phyloP scores from a whole-genome alignment of 2,113 vertebrate species.

The Phoenicopterus ruber region DNA sequence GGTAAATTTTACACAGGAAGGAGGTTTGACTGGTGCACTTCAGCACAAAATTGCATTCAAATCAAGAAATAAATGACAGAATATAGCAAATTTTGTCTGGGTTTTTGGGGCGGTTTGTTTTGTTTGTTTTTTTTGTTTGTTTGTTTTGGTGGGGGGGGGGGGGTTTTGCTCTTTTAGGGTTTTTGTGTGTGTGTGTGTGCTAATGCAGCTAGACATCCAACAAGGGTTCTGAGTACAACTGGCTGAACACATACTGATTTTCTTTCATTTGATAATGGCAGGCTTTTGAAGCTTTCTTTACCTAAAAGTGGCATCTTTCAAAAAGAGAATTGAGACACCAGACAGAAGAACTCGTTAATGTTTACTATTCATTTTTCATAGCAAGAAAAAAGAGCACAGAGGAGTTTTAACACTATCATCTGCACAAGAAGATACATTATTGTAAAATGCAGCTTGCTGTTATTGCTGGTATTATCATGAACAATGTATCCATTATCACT shows the following conservation, averaged over 20 bases:
- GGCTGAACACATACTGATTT: neutral
- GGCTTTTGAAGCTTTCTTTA: slow-evolving; percentile 1
- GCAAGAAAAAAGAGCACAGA: neutral
- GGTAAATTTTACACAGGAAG: neutral
- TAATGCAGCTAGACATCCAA: neutral
- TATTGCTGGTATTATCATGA: slow-evolving; percentile 8
- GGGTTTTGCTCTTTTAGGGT: neutral
- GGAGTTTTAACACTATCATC: neutral
- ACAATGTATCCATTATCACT: slow-evolving; percentile 15
- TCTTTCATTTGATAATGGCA: neutral
- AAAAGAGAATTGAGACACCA: neutral
- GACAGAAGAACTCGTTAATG: neutral
- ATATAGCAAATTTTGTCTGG: neutral
- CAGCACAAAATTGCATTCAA: neutral
- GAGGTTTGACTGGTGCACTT: neutral
- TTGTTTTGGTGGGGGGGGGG: neutral
- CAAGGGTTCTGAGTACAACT: neutral
- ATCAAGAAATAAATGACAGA: neutral
- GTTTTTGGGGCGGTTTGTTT: neutral
- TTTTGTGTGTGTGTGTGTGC: neutral
- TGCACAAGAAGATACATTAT: neutral
- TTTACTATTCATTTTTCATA: slow-evolving; percentile 31
- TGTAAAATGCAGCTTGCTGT: slow-evolving; percentile 2
- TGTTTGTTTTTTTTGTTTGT: neutral
- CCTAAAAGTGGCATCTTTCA: neutral